These are phyloP conservation scores for Chromoteleia sp. DNA, from an alignment of 2,888 invertebrate genomes.

Conservation along the genomic window DNA sequence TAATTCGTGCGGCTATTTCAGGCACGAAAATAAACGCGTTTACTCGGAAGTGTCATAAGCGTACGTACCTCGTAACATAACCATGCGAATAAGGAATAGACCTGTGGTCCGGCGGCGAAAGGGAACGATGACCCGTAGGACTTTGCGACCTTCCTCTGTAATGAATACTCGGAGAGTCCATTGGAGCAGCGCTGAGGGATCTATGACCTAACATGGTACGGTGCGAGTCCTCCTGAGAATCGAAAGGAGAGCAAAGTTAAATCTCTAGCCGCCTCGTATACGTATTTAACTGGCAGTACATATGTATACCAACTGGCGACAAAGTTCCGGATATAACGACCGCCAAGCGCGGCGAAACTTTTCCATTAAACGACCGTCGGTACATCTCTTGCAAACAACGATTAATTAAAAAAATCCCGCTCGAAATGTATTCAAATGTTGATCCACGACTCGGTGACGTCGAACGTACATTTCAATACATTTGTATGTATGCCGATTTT, in stretches of 20 bases:
- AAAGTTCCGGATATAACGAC: constrained; percentile 34
- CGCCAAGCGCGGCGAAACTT: constrained; percentile 12
- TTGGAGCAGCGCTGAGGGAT: constrained; percentile 94
- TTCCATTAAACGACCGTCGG: constrained; percentile 17
- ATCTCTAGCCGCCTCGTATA: constrained; percentile 21
- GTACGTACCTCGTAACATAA: constrained; percentile 85
- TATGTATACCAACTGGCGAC: constrained; percentile 34
- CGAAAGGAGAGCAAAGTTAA: constrained; percentile 60
- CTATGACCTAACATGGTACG: constrained; percentile 87
- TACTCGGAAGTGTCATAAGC: background rate
- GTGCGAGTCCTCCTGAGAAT: constrained; percentile 85
- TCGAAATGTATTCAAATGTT: constrained; percentile 40
- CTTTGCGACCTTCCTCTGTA: constrained; percentile 91
- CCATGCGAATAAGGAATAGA: constrained; percentile 88
- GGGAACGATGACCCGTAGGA: constrained; percentile 90
- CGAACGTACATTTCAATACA: constrained; percentile 34
- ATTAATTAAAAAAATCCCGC: constrained; percentile 16
- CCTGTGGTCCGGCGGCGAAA: constrained; percentile 92
- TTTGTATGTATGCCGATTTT: constrained; percentile 5
- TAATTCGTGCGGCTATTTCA: background rate
- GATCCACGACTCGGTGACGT: constrained; percentile 4
- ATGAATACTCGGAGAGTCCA: constrained; percentile 87
- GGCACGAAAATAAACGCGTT: background rate
- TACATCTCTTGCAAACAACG: constrained; percentile 19
- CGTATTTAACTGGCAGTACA: constrained; percentile 19